Conservation (phyloP, 2,888 invertebrate species). For the Masnerella sp. region DNA sequence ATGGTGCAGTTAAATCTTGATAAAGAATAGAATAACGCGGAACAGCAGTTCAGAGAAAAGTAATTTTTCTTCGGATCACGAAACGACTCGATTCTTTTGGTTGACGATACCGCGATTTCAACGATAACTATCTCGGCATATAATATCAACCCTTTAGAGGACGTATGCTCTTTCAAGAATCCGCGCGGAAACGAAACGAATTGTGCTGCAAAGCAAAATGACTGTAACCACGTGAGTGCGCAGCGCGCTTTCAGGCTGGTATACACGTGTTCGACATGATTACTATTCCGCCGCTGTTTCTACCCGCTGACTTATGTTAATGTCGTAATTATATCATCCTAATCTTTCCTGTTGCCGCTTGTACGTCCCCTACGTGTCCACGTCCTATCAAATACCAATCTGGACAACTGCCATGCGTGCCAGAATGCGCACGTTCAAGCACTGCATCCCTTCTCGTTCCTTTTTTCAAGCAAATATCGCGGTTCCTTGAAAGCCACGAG, state of each 20-base stretch:
- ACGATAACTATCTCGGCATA: conserved; percentile 68
- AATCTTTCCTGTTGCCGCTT: conserved; percentile 74
- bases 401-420: conserved; percentile 76
- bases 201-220: conserved; percentile 51
- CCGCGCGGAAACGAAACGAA: conserved; percentile 41
- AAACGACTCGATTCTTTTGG: conserved; percentile 56
- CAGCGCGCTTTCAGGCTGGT: conserved; percentile 56
- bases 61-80: conserved; percentile 59
- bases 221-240: conserved; percentile 55
- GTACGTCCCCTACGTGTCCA: conserved; percentile 73
- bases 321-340: conserved; percentile 77
- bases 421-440: conserved; percentile 71
- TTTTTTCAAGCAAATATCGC: conserved; percentile 50
- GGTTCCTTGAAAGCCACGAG: conserved; percentile 56
- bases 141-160: conserved; percentile 65
- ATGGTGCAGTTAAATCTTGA: conserved; percentile 30
- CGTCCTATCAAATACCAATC: conserved; percentile 77
- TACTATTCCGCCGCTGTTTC: conserved; percentile 74
- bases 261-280: conserved; percentile 75
- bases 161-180: conserved; percentile 59
- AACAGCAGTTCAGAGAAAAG: conserved; percentile 49
- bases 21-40: conserved; percentile 47
- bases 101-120: conserved; percentile 56
- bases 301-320: conserved; percentile 77
- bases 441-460: conserved; percentile 39